These are phyloP conservation scores for Chunga burmeisteri DNA, from an alignment of 2,113 vertebrate genomes.

Conservation along the genomic window DNA sequence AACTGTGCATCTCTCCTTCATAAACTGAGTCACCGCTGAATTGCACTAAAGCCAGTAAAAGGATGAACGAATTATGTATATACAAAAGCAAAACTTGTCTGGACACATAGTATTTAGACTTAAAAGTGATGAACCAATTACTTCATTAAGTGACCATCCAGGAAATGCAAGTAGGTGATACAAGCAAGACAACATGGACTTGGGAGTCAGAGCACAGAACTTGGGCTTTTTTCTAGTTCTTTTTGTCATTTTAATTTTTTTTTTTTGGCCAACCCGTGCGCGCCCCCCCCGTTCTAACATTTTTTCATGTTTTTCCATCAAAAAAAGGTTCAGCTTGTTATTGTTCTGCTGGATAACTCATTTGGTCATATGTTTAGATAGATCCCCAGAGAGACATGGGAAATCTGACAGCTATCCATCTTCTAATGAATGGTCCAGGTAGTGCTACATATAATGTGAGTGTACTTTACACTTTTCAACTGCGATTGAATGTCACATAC, in stretches of 20 bases:
- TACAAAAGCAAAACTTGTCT: conserved; percentile 63
- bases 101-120: conserved; percentile 19
- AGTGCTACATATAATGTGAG: not conserved
- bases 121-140: conserved; percentile 35
- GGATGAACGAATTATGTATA: conserved; percentile 41
- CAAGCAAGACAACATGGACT: not conserved
- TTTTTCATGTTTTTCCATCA: not conserved
- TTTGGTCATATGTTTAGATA: not conserved
- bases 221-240: not conserved
- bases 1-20: conserved; percentile 44
- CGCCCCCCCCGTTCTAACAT: not conserved
- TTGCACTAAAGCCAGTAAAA: conserved; percentile 60
- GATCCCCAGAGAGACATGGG: not conserved
- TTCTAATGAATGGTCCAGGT: not conserved
- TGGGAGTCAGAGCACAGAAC: not conserved
- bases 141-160: conserved; percentile 1
- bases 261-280: not conserved
- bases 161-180: not conserved
- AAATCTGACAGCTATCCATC: not conserved
- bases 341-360: not conserved
- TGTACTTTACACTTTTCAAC: not conserved
- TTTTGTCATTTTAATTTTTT: not conserved
- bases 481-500: not conserved
- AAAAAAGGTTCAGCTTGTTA: not conserved
- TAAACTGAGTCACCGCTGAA: conserved; percentile 58